Conservation (phyloP, 2,113 vertebrate genomes). For the Muntiacus reevesi region DNA sequence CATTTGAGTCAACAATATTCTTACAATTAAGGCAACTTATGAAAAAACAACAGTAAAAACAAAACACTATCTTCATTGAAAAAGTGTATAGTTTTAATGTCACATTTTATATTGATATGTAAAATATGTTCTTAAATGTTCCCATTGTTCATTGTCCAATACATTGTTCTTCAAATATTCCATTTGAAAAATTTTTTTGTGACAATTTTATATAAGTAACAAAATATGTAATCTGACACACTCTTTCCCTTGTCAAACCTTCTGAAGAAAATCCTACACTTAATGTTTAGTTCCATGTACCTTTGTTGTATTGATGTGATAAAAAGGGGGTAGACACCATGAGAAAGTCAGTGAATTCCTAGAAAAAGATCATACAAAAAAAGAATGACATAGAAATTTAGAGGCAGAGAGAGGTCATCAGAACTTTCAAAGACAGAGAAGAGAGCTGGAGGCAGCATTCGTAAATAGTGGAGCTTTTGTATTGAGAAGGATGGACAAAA, state of each 20-base stretch:
- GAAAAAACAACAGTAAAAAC: not conserved
- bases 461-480: not conserved
- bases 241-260: not conserved
- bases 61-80: not conserved
- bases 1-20: not conserved
- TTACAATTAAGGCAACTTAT: not conserved
- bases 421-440: not conserved
- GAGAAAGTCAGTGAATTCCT: not conserved
- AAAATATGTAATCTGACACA: not conserved
- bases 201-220: not conserved
- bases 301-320: not conserved
- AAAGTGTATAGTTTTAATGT: not conserved
- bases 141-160: not conserved
- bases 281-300: not conserved
- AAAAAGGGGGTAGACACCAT: not conserved
- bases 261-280: not conserved
- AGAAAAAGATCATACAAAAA: not conserved
- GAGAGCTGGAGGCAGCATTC: not conserved
- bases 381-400: not conserved
- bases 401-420: not conserved
- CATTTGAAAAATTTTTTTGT: not conserved
- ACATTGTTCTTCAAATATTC: not conserved
- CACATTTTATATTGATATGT: not conserved
- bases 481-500: no score
- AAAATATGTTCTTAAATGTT: constrained; percentile 7